Conservation (phyloP, 2,797 vertebrate species). For the Galago senegalensis region DNA sequence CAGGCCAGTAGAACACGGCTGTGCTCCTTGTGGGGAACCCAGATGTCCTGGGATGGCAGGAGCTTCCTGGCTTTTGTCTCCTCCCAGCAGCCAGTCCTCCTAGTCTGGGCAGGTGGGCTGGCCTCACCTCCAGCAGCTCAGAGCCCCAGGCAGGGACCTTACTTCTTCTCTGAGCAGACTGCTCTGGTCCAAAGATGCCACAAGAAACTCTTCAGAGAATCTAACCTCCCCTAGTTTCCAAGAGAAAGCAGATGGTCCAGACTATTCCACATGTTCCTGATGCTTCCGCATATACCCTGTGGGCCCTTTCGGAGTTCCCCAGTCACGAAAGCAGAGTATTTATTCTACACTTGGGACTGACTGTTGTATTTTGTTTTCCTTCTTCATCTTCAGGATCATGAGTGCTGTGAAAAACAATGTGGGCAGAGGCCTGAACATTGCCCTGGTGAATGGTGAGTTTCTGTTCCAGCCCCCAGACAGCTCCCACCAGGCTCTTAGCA, state of each 20-base stretch:
- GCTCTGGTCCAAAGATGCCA: not conserved
- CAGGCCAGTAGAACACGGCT: not conserved
- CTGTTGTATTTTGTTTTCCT: not conserved
- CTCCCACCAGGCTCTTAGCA: not conserved
- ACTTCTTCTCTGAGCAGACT: not conserved
- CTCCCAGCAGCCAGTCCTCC: not conserved
- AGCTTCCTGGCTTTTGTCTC: not conserved
- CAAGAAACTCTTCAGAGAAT: not conserved
- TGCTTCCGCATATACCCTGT: accelerated
- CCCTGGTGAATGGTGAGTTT: slow-evolving; percentile 93
- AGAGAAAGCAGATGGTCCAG: not conserved
- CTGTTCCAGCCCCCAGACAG: too few species aligned
- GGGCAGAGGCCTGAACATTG: slow-evolving; percentile 94
- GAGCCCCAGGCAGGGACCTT: not conserved
- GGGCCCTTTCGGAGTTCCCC: not conserved
- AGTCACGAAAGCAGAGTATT: not conserved
- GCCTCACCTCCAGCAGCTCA: not conserved
- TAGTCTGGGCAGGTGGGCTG: accelerated
- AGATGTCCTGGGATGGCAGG: accelerated
- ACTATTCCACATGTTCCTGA: not conserved
- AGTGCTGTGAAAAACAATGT: slow-evolving; percentile 92
- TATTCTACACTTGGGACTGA: accelerated
- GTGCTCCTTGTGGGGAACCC: not conserved
- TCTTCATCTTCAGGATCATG: slow-evolving; percentile 91
- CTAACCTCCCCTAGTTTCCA: accelerated